Evolutionary conservation across 2,888 invertebrate genomes (phyloP), one percentile per base, ranked within the genome.

Genomic region (Entomobrya proxima): DNA sequence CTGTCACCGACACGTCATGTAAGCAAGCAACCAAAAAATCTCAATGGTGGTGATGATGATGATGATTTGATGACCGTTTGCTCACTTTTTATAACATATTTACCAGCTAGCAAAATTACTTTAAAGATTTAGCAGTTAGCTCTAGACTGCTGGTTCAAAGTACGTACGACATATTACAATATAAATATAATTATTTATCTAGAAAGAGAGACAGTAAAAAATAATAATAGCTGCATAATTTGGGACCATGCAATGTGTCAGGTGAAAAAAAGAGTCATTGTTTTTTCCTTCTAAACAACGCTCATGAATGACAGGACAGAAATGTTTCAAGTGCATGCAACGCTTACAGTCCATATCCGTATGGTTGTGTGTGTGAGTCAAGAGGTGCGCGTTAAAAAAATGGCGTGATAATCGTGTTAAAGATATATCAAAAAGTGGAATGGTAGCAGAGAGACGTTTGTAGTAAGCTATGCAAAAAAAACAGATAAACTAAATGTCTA

Each of bases 1-100:
- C 75, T 75, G 82, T 82, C 85, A 85, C 85, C 79, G 85, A 85
- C 85, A 85, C 85, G 85, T 85, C 80, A 85, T 80, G 75, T 47
- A 67, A 9, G 64, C 85, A 75, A 67, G 75, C 37, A 85, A 44
- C 61, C 77, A 82, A 75, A 69, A 67, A 75, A 83, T 67, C 52
- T 69, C 52, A 75, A 79, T 32, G 74, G 61, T 61, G 61, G 40
- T 61, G 37, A 77, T 24, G 27, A 77, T 61, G 44, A 77, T 77
- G 58, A 77, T 32, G 61, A 74, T 85, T 79, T 85, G 85, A 85
- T 67, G 78, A 85, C 85, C 79, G 85, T 85, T 79, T 84, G 77
- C 78, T 78, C 55, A 72, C 55, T 79, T 50, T 64, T 78, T 61
- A 37, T 55, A 64, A 55, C 52, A 35, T 37, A 9, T 13, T 55